A percentile compares a stretch with the other conserved stretches of the same genome.
Conservation (phyloP, 2,113 vertebrate genomes). For the Hemicordylus capensis region DNA sequence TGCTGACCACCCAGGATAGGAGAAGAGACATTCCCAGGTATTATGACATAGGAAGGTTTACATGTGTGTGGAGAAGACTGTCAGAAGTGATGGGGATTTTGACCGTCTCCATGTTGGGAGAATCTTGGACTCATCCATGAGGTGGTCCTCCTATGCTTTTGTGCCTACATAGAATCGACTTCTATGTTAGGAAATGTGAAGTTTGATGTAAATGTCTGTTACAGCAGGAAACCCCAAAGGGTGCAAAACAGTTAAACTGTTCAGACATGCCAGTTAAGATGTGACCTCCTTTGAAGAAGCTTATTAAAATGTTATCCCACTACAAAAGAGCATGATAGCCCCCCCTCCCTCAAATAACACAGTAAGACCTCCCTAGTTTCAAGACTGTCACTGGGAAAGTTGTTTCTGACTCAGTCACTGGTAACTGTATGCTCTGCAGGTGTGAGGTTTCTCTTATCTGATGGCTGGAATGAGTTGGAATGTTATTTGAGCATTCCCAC, state of each 20-base stretch:
- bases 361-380: background rate
- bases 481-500: background rate
- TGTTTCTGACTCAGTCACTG: conserved; percentile 39
- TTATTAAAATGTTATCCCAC: background rate
- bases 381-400: conserved; percentile 34
- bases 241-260: background rate
- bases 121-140: background rate
- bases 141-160: background rate
- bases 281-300: background rate
- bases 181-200: background rate
- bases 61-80: background rate
- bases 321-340: conserved; percentile 1
- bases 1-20: background rate
- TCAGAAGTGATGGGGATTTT: background rate
- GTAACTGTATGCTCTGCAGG: conserved; percentile 20
- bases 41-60: background rate
- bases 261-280: background rate
- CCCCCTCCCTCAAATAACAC: conserved; percentile 15
- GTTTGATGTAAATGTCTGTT: background rate
- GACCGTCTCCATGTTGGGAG: background rate
- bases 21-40: background rate
- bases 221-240: conserved; percentile 25
- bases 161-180: background rate
- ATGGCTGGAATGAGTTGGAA: conserved; percentile 28
- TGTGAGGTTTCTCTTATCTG: conserved; percentile 24